Base-by-base conservation (phyloP, 2,888 invertebrate species). In the Ganaspis brasiliensis region DNA sequence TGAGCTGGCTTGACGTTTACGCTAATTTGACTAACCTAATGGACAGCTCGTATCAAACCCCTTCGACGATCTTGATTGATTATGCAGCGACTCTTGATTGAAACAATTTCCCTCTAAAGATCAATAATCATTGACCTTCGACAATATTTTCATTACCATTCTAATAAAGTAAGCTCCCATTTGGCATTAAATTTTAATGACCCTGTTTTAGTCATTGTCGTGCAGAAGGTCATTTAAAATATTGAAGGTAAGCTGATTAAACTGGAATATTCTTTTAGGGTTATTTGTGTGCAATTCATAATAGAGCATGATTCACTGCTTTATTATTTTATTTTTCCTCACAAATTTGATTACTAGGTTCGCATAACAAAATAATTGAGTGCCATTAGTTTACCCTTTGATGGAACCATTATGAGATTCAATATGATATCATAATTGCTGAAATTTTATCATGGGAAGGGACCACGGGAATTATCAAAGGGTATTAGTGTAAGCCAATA, bases 1-100 rank as follows among this genome's bases (percentile, higher is more conserved):
- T 79, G 79, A 79, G 77, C 79, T 75, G 76, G 78, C 80, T 79
- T 82, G 82, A 80, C 82, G 79, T 79, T 82, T 80, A 82, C 80
- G 82, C 80, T 82, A 82, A 80, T 82, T 82, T 82, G 80, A 77
- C 78, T 82, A 80, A 77, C 80, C 75, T 55, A 77, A 82, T 45
- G 45, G 67, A 67, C 67, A 24, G 40, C 45, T 45, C 67, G 63
- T 63, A 63, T 63, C 63, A 63, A n/a, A 31, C 71, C 77, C 61
- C 72, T 74, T 82, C 75, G 77, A 79, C 80, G 74, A 80, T 78
- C 55, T 76, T 79, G 80, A 82, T 82, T 80, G 82, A 80, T 82
- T 82, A 82, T 82, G 80, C 82, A 82, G 76, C 73, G 79, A 26
- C 8, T 67, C 24, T n/a, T 67, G 67, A 67, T 67, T 67, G 67